phyloP scores from a whole-genome alignment of 1,140 invertebrate genomes.

The Brachionus rotundiformis region DNA sequence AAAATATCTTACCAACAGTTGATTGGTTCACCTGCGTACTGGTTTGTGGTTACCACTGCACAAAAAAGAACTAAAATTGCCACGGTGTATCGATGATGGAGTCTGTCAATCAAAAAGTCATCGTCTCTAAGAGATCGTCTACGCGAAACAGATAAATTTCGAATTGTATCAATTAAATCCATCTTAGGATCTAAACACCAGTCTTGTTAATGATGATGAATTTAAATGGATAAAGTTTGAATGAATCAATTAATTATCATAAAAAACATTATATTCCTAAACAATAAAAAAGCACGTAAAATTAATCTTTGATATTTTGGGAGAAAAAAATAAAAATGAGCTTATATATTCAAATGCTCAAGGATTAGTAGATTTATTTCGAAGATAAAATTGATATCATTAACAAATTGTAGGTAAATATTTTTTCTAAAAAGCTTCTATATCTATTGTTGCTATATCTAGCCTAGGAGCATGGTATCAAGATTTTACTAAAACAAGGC shows the following conservation, averaged over 20 bases:
- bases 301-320: constrained; percentile 11
- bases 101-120: constrained; percentile 47
- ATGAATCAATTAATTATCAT: background rate
- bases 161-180: constrained; percentile 49
- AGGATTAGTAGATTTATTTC: constrained; percentile 9
- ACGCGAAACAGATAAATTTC: constrained; percentile 41
- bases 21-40: constrained; percentile 54
- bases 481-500: background rate
- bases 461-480: background rate
- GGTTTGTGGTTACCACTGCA: constrained; percentile 23
- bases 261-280: constrained; percentile 11
- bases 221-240: background rate
- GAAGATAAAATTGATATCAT: constrained; percentile 20
- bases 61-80: constrained; percentile 49
- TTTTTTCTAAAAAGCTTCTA: background rate
- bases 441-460: too few relatives aligned
- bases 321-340: background rate
- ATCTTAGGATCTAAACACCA: background rate
- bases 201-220: background rate
- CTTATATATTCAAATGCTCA: background rate
- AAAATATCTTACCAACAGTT: constrained; percentile 54
- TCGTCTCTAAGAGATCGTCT: constrained; percentile 34
- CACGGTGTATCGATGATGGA: constrained; percentile 50
- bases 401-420: constrained; percentile 17
- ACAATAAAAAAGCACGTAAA: background rate